Base-by-base conservation (phyloP, 2,797 vertebrate genomes). In the Rhinatrema bivittatum region DNA sequence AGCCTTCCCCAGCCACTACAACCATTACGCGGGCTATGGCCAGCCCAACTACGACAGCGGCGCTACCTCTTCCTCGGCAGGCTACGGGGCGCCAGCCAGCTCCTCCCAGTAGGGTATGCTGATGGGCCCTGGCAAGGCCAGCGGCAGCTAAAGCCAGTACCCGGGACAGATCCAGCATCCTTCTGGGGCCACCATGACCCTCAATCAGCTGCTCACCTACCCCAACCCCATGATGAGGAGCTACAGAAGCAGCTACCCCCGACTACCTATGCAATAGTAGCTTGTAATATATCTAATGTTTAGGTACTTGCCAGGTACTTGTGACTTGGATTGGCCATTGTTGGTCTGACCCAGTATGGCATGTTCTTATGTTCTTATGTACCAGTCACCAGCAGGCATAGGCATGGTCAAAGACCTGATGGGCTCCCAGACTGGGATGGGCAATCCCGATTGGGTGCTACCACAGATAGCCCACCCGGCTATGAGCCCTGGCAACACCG, bases 161-260 rank as follows among this genome's bases (percentile, higher is more conserved):
- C 79, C 90, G 28, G 89, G 85, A 20, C 87, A 89, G 58, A 89
- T 65, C 72, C 89, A 87, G 72, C 90, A 92, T 72, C 89, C 88
- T 53, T 90, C 89, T 20, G 91, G 91, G 71, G 84, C 92, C 63
- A 95, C 92, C 13, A 92, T 91, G 69, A 95, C 92, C 53, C 78
- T 95, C 56, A 94, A 94, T 81, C 92, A 95, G 75, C 87, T 95
- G 65, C 82, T 95, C 45, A 94, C 91, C 17, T 91, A 91, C 57
- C 92, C 92, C 38, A 93, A 91, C 78, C 91, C 92, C 35, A 91
- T 92, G 90, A 92, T 93, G 90, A 73, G 92, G 54, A 89, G 87
- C 56, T 95, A 94, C 22, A 85, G 88, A 48, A 81, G 81, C 43
- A 75, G 81, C 54, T 94, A 90, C n/a, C 67, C 82, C 87, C 65